Percentiles rank a stretch among this genome's conserved stretches.
Conservation (phyloP, 2,113 vertebrate genomes). For the Strix aluco region DNA sequence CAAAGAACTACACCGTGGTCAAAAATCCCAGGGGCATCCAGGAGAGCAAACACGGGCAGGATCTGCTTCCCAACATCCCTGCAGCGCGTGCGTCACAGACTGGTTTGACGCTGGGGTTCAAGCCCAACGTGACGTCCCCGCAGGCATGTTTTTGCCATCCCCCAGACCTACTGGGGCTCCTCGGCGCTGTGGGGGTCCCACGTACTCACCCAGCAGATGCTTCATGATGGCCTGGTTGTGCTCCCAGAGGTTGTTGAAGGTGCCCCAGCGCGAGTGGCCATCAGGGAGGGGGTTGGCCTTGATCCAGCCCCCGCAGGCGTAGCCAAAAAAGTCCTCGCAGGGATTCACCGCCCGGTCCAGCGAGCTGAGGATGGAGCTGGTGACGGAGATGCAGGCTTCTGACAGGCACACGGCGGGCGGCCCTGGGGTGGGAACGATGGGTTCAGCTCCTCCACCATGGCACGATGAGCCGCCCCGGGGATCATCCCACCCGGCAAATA, state of each 20-base stretch:
- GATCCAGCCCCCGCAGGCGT: constrained; percentile 93
- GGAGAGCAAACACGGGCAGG: not conserved
- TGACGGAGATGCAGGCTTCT: constrained; percentile 86
- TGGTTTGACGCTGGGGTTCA: fast-evolving
- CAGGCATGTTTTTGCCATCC: fast-evolving
- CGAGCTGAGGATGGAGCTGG: constrained; percentile 84
- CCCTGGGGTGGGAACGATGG: constrained; percentile 40
- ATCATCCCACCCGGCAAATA: not conserved
- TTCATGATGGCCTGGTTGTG: constrained; percentile 96
- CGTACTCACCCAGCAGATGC: constrained; percentile 84
- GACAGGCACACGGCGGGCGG: constrained; percentile 79
- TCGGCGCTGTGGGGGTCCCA: fast-evolving
- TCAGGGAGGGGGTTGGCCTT: constrained; percentile 92
- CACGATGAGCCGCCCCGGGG: fast-evolving
- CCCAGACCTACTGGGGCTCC: fast-evolving
- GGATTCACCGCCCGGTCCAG: constrained; percentile 88
- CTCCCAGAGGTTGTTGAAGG: constrained; percentile 96
- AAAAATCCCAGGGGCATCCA: not conserved
- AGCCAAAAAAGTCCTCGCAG: constrained; percentile 93
- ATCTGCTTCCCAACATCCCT: not conserved
- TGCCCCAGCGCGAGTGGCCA: constrained; percentile 92
- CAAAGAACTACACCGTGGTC: not conserved
- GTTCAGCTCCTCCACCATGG: not conserved
- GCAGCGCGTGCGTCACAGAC: fast-evolving
- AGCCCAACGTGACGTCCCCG: not conserved